Evolutionary conservation across 2,113 vertebrate species (phyloP), one percentile per base, ranked within the genome.

Genomic region (Phoenicopterus ruber): DNA sequence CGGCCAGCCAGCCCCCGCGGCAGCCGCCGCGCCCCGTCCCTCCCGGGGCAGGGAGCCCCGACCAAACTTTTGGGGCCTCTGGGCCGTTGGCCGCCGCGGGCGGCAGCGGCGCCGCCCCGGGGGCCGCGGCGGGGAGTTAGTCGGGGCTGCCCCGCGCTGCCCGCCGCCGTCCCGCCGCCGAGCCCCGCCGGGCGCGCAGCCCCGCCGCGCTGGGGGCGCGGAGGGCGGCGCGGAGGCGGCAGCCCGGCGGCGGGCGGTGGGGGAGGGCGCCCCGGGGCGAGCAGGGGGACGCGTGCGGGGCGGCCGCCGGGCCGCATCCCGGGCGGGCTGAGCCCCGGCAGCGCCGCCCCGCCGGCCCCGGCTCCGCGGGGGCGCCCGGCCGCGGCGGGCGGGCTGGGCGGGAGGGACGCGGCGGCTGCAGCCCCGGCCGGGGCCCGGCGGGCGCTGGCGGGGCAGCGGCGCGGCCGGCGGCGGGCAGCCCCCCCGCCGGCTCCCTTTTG

Each of bases 401-500:
- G 42, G 31, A 14, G 52, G 66, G 36, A 24, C 13, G 49, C 58
- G 70, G 42, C 11, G 49, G 28, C 28, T 9, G 34, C 40, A 38
- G 62, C 38, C 40, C 71, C 9, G 61, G 49, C 49, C 47, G 22
- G 50, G 63, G 7, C 66, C 15, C 42, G 55, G 52, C 26, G 72
- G 84, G 65, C 54, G 42, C 62, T 31, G 74, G 24, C 11, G 77
- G 83, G 62, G 70, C 74, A 80, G 59, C 71, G 36, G 72, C 66
- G 46, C 26, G 12, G 59, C 70, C 58, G 47, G 83, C 47, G 73
- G 84, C 49, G 47, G 63, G 40, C 79, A 15, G 66, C 17, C 28
- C 8, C 57, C 80, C 79, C 4, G 8, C 17, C 29, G 57, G 1
- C 31, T 22, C 38, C 86, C 93, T 96, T 97, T 97, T 97, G 97